Evolutionary conservation across 2,888 invertebrate species (phyloP).

Genomic region (Agrochola litura): DNA sequence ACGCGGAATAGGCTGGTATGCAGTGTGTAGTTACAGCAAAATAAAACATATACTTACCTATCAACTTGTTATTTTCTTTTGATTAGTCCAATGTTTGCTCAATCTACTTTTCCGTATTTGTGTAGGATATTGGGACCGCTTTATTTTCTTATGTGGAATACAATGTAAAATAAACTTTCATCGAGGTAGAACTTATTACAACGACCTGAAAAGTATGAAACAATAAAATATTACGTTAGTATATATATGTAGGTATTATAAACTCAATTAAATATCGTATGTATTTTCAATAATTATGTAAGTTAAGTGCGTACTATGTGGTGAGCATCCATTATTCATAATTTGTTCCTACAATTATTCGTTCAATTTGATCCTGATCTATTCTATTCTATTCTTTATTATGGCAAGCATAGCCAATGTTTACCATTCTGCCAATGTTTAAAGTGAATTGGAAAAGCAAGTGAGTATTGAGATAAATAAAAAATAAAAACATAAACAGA

Average conservation of each 20-base stretch:
- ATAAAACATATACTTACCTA: conserved; percentile 10
- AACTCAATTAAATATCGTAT: neutral
- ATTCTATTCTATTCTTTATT: no score
- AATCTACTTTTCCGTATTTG: conserved; percentile 35
- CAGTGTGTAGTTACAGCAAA: neutral
- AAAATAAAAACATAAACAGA: no score
- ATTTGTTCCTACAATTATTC: neutral
- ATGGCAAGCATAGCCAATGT: no score
- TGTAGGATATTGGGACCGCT: conserved; percentile 39
- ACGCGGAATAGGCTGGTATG: neutral
- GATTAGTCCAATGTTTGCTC: conserved; percentile 41
- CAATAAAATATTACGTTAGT: neutral
- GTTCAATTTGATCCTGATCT: neutral
- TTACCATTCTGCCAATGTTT: no score
- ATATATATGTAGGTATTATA: neutral
- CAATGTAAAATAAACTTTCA: conserved; percentile 4
- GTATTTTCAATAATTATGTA: neutral
- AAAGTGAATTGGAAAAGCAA: no score
- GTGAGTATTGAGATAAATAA: no score
- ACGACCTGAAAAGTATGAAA: neutral
- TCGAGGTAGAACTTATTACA: neutral
- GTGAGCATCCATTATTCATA: neutral
- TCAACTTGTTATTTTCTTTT: conserved; percentile 41
- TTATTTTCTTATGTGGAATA: conserved; percentile 32
- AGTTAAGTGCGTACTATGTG: neutral